These are phyloP conservation scores for Phyllotreta striolata DNA, from an alignment of 2,888 invertebrate species.

Conservation along the genomic window DNA sequence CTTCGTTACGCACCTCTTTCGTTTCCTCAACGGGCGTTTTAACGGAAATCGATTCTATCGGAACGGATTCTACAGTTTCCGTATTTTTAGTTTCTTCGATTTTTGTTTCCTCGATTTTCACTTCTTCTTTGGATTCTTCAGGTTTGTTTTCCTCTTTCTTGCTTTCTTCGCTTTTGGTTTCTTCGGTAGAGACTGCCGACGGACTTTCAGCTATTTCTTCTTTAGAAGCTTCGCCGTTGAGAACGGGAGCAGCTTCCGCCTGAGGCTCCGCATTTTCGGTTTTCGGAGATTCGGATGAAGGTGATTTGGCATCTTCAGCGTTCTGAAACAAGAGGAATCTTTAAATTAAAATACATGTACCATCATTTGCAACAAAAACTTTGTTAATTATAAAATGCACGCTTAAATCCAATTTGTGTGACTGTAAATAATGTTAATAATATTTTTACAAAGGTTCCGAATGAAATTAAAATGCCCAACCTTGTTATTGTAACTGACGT, in stretches of 20 bases:
- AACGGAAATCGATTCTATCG: slow-evolving; percentile 47
- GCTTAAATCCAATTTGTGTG: too few relatives aligned
- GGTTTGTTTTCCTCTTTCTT: slow-evolving; percentile 25
- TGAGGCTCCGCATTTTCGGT: slow-evolving; percentile 47
- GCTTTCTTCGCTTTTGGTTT: slow-evolving; percentile 28
- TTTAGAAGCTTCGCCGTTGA: slow-evolving; percentile 46
- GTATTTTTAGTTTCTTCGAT: slow-evolving; percentile 36
- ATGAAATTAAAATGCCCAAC: too few relatives aligned
- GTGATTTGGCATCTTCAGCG: slow-evolving; percentile 55
- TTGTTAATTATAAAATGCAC: background rate
- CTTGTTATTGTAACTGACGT: too few relatives aligned
- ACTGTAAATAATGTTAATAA: too few relatives aligned
- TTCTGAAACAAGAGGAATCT: slow-evolving; percentile 52
- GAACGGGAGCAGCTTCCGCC: slow-evolving; percentile 38
- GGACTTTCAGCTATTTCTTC: slow-evolving; percentile 27
- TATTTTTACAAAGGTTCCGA: too few relatives aligned
- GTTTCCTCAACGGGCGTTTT: slow-evolving; percentile 49
- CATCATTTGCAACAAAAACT: background rate
- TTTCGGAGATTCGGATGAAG: slow-evolving; percentile 54
- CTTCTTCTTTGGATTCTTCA: slow-evolving; percentile 37
- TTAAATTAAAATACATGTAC: background rate
- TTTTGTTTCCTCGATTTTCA: slow-evolving; percentile 31
- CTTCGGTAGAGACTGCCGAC: slow-evolving; percentile 31
- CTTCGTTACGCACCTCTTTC: slow-evolving; percentile 69
- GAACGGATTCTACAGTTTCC: slow-evolving; percentile 47